Base-by-base conservation (phyloP, 1,140 invertebrate genomes). In the Eciton burchellii region DNA sequence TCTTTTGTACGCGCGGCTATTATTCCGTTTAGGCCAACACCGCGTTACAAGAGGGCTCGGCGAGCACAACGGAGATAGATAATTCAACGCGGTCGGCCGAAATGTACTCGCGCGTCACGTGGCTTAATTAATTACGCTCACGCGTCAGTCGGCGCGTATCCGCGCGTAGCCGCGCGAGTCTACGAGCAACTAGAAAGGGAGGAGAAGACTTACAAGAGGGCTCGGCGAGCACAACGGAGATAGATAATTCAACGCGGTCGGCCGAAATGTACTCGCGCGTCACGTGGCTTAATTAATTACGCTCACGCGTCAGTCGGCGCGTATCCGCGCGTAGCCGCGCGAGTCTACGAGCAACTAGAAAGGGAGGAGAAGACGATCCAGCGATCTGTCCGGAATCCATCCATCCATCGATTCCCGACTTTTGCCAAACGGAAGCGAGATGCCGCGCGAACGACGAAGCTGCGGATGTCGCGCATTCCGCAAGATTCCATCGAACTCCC, bases 71-170 rank as follows among this genome's bases (percentile, higher is more conserved):
- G 81, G 65, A 66, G 79, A 87, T 72, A 79, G 79, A 87, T 87
- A 87, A 87, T 86, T 81, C 85, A 47, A 63, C 59, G 66, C 81
- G 83, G 71, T 86, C 73, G 82, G 71, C 81, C 76, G 79, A 87
- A 87, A 84, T 60, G 81, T 86, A 86, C 86, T 85, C 85, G 76
- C 73, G 76, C 85, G 73, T 86, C 85, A 86, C 73, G 62, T 59
- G 84, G 66, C n/a, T n/a, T n/a, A 86, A 87, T 86, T 81, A 87
- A 87, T 87, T 87, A 83, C 62, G 56, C 81, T 84, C 84, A 86
- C 84, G 84, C 81, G 85, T 87, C 85, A 87, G 84, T 84, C 84
- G 84, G 81, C 66, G 54, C 70, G 47, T n/a, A n/a, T n/a, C 83
- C 45, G 81, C 84, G 47, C 77, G 71, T 82, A 81, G 81, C 68